These are phyloP conservation scores for Harmothoe impar DNA, from an alignment of 2,888 invertebrate species.

Conservation along the genomic window DNA sequence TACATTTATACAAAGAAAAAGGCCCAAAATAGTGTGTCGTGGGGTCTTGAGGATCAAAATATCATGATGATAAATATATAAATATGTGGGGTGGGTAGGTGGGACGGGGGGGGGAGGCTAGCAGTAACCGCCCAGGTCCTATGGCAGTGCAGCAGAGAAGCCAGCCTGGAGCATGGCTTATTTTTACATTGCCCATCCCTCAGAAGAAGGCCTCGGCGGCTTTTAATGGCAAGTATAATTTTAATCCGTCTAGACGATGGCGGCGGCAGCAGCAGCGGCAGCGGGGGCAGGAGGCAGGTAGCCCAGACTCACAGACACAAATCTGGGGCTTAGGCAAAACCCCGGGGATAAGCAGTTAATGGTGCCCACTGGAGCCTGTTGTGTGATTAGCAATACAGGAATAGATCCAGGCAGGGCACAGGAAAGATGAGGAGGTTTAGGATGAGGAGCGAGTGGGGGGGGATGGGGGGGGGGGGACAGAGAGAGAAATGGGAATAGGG, in stretches of 20 bases:
- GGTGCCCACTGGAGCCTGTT: background rate
- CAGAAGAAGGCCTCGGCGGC: background rate
- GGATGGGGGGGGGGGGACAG: background rate
- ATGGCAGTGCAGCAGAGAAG: background rate
- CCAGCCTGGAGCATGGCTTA: background rate
- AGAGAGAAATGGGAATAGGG: background rate
- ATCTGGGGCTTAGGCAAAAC: background rate
- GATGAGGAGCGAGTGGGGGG: background rate
- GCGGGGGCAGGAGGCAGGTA: background rate
- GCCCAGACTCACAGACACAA: background rate
- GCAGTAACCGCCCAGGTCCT: background rate
- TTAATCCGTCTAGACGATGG: slow-evolving; percentile 30
- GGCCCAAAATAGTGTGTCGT: no score
- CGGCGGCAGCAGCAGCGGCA: background rate
- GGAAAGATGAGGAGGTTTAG: background rate
- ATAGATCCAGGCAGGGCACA: background rate
- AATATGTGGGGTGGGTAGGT: no score
- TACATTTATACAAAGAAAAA: no score
- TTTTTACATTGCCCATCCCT: background rate
- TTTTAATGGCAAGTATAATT: slow-evolving; percentile 23
- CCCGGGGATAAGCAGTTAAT: background rate
- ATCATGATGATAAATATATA: no score
- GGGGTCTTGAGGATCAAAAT: no score
- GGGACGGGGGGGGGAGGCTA: no score
- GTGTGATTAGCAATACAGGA: background rate